Conservation (phyloP, 2,113 vertebrate species). For the Archilochus colubris region DNA sequence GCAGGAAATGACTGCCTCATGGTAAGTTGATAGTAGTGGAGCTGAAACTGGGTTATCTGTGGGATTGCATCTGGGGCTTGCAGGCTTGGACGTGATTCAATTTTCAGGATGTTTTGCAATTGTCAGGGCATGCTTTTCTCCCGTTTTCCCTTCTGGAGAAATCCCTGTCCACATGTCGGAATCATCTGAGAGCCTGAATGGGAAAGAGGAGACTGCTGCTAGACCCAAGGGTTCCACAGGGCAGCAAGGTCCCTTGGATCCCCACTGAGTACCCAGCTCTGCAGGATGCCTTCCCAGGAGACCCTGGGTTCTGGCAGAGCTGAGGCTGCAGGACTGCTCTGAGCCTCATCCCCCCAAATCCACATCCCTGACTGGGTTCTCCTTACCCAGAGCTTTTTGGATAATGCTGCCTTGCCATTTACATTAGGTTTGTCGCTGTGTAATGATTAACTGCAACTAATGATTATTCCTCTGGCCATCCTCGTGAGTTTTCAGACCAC, state of each 20-base stretch:
- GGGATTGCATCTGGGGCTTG: conserved; percentile 57
- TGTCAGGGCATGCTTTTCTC: conserved; percentile 28
- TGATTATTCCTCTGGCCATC: background rate
- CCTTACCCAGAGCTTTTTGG: background rate
- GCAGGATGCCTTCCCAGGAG: background rate
- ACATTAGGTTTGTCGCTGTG: background rate
- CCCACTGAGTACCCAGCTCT: background rate
- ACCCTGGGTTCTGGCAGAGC: background rate
- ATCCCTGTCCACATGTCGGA: background rate
- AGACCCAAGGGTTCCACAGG: background rate
- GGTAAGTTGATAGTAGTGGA: conserved; percentile 59
- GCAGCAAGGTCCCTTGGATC: background rate
- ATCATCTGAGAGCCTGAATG: background rate
- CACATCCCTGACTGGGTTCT: rapidly evolving
- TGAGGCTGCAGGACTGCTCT: rapidly evolving
- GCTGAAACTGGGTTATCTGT: conserved; percentile 64
- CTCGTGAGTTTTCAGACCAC: background rate
- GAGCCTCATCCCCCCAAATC: background rate
- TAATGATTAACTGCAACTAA: background rate
- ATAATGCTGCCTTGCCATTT: background rate
- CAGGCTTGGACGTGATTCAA: conserved; percentile 42
- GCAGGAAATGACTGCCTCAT: conserved; percentile 53
- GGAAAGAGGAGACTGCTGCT: background rate
- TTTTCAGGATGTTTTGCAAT: conserved; percentile 41
- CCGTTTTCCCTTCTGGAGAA: conserved; percentile 2